Conservation (phyloP, 2,888 invertebrate genomes). For the Dryococelus australis region DNA sequence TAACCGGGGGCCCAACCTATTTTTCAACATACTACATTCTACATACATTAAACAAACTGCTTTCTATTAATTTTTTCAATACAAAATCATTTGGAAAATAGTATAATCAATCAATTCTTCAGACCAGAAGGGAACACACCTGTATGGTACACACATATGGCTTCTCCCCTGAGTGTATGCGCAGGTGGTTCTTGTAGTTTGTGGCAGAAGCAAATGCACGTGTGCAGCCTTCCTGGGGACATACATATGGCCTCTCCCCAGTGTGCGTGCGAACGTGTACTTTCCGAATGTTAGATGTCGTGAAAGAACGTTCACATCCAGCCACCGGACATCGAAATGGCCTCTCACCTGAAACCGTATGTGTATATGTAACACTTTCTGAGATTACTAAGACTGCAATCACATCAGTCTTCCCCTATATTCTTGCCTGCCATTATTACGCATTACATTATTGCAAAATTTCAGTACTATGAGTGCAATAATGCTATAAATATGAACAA, state of each 20-base stretch:
- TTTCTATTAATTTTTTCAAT: too few species aligned
- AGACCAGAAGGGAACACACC: constrained; percentile 48
- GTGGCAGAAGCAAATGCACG: constrained; percentile 73
- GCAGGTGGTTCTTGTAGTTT: constrained; percentile 72
- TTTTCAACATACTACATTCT: too few species aligned
- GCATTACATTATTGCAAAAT: too few species aligned
- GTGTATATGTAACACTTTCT: neutral
- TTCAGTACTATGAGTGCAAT: too few species aligned
- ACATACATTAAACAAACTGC: too few species aligned
- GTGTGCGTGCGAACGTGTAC: constrained; percentile 73
- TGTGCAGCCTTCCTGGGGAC: constrained; percentile 65
- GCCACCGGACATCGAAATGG: constrained; percentile 54
- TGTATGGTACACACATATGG: constrained; percentile 69
- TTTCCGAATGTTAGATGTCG: constrained; percentile 73
- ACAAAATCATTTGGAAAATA: too few species aligned
- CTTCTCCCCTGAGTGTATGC: constrained; percentile 74
- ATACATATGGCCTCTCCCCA: constrained; percentile 71
- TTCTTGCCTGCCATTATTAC: neutral
- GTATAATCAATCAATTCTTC: too few species aligned
- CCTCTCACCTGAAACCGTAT: constrained; percentile 51
- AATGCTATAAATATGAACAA: too few species aligned
- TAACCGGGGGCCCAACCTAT: too few species aligned
- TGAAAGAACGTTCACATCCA: constrained; percentile 70
- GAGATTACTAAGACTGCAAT: neutral
- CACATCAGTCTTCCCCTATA: constrained; percentile 35